A percentile compares a stretch with the other conserved stretches of the same genome.
Conservation (phyloP, 2,113 vertebrate species). For the Talpa occidentalis region DNA sequence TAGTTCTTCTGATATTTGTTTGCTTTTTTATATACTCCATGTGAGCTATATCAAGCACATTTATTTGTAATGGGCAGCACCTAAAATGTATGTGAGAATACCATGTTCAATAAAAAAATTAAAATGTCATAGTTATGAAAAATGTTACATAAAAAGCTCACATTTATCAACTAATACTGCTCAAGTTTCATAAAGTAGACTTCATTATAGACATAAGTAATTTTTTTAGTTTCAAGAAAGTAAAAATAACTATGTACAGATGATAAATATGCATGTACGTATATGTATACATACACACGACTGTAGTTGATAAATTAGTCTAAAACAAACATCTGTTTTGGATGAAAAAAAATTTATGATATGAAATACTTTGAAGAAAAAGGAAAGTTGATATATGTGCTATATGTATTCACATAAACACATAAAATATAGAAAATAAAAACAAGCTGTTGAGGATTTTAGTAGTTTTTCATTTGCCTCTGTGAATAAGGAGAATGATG, state of each 20-base stretch:
- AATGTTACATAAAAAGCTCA: neutral
- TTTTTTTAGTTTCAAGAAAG: neutral
- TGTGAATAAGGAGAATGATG: neutral
- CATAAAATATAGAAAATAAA: neutral
- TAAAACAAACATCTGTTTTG: neutral
- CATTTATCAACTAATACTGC: neutral
- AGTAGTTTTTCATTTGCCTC: neutral
- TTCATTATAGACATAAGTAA: neutral
- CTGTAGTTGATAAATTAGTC: neutral
- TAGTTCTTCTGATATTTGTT: no score
- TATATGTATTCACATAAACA: neutral
- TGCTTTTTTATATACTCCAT: no score
- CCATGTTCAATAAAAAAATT: no score
- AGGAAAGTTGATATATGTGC: no score
- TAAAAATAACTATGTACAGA: neutral
- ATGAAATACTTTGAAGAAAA: neutral
- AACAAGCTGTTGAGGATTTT: no score
- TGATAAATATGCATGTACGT: neutral
- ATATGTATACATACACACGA: neutral
- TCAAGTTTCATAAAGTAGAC: neutral
- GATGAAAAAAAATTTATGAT: neutral
- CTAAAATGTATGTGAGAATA: no score
- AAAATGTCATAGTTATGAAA: neutral
- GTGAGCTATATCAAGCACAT: no score
- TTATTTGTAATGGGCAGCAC: no score